Evolutionary conservation across 1,140 invertebrate genomes (phyloP), one percentile per base, ranked within the genome.

Genomic region (Maconellicoccus hirsutus): DNA sequence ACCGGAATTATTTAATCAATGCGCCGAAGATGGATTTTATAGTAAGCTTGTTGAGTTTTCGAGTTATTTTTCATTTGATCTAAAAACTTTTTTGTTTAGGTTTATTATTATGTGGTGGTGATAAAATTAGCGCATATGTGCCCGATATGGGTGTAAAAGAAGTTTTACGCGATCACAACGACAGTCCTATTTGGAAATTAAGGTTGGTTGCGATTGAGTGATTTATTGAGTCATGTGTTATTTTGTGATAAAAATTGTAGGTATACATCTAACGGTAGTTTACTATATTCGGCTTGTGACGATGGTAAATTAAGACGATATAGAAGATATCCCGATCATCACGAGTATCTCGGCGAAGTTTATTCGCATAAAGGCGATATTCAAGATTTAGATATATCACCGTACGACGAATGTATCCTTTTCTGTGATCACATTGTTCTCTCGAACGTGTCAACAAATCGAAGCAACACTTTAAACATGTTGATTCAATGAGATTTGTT

Each of bases 361-460:
- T 83, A 79, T 75, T 72, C 75, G 1, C 83, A 84, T 74, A 81
- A 81, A 76, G 77, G 77, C 22, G 82, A 82, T 74, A 81, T 83
- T 72, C 81, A 82, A 73, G 83, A 84, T 71, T 77, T 84, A 59
- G 83, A 84, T 76, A 81, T 84, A 70, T 83, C 82, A 14, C 79
- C 82, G 6, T 83, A 82, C 74, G 82, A 84, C 77, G 83, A 84
- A 77, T 84, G 82, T 83, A 83, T 80, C 79, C 80, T 82, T 81
- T 79, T 75, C 3, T 19, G 6, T 16, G n/a, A 52, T 52, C 12
- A n/a, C n/a, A n/a, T 33, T 33, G 3, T 33, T 12, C 3, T 33
- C 29, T 33, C 29, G n/a, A n/a, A n/a, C n/a, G n/a, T n/a, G n/a
- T n/a, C n/a, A n/a, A n/a, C n/a, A n/a, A n/a, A n/a, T n/a, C n/a